Base-by-base conservation (phyloP, 2,888 invertebrate species). In the Leucania comma region DNA sequence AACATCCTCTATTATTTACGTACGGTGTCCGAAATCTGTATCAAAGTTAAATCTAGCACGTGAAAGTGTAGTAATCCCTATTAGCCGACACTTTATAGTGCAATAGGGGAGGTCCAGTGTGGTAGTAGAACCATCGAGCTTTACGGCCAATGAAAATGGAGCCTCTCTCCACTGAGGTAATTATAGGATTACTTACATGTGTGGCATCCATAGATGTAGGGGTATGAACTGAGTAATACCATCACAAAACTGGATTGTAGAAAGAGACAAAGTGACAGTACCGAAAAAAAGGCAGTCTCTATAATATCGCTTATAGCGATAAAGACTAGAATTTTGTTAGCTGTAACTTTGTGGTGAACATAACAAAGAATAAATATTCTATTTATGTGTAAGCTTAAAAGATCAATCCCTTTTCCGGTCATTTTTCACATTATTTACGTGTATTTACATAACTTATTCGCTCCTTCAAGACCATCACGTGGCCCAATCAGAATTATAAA, bases 131-230 rank as follows among this genome's bases (percentile, higher is more conserved):
- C 93, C 90, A 92, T 94, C 90, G 88, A 89, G 90, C 90, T 95
- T 94, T 94, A 95, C 92, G 94, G 91, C 89, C 95, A 92, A 94
- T 94, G 93, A 94, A 94, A 93, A 89, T 90, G 90, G 89, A 92
- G 91, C 92, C 91, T 87, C 90, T 90, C 90, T 90, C 90, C 86
- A 90, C 90, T 86, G 88, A 90, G 89, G 91, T 93, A 93, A 94
- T 94, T 94, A 94, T 91, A 90, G 94, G 93, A 93, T 94, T 93
- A 94, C 93, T 92, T 91, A 91, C 89, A 91, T 87, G 88, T 87
- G 80, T 84, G 86, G 83, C 81, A 82, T 86, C 57, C 35, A 35
- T n/a, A 3, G 35, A 57, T n/a, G 14, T 35, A n/a, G 57, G 22
- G 35, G 35, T 22, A n/a, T 57, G 22, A 20, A 57, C 35, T 35